These are phyloP conservation scores for Aricia agestis DNA, from an alignment of 1,140 invertebrate species.

Conservation along the genomic window DNA sequence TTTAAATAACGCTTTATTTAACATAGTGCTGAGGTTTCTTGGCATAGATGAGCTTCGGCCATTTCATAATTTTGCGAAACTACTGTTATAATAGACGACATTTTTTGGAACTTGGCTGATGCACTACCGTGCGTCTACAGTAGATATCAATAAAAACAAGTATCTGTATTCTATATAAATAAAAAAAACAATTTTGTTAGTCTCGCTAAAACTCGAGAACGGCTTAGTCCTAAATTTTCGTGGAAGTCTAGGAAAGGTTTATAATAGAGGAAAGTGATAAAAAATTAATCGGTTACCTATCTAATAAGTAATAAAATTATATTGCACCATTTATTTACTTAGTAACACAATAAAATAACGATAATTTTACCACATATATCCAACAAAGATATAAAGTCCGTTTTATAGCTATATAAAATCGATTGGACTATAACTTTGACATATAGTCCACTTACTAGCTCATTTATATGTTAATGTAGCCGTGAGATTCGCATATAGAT, in stretches of 20 bases:
- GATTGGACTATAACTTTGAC: conserved; percentile 19
- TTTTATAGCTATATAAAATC: conserved; percentile 16
- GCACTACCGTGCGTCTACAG: background rate
- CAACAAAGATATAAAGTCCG: conserved; percentile 27
- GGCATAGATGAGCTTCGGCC: conserved; percentile 34
- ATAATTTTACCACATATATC: conserved; percentile 20
- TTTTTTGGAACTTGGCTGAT: background rate
- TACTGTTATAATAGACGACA: background rate
- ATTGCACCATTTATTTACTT: background rate
- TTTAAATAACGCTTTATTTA: conserved; percentile 64
- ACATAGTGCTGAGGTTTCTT: conserved; percentile 61
- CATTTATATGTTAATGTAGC: conserved; percentile 75
- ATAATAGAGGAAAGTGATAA: too few species aligned
- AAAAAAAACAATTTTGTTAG: too few species aligned
- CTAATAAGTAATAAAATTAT: too few species aligned
- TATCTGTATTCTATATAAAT: too few species aligned
- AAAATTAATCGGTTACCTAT: too few species aligned
- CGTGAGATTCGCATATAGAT: conserved; percentile 65
- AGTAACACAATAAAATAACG: background rate
- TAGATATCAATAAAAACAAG: background rate
- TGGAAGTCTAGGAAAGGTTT: too few species aligned
- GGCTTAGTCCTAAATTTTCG: too few species aligned
- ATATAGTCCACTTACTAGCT: conserved; percentile 68
- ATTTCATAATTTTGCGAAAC: conserved; percentile 14
- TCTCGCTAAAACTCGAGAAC: too few species aligned